Evolutionary conservation across 2,888 invertebrate genomes (phyloP), one percentile per base, ranked within the genome.

Genomic region (Nomada ferruginata): DNA sequence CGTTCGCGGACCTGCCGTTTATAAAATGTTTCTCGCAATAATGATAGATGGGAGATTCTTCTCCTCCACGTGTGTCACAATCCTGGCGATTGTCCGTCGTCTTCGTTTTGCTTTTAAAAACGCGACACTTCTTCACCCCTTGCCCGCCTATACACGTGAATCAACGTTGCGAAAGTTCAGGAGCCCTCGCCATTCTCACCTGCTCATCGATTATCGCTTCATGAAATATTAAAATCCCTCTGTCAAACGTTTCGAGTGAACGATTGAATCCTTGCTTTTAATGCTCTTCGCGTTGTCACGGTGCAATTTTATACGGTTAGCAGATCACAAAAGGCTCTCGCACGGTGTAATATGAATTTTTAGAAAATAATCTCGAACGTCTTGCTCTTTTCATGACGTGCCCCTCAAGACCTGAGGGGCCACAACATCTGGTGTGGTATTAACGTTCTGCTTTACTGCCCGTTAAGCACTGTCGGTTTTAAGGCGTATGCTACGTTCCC

Each of bases 11-110:
- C 72, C 65, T 71, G 68, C 44, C 70, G 59, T 65, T 70, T 83
- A 85, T 78, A 85, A 85, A 85, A 84, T 60, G 53, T 36, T 76
- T 79, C 77, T 85, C 77, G 69, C 75, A 71, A 60, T 80, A 83
- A 85, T 85, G 83, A 85, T 75, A 66, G 75, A 83, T 83, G 52
- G 44, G 60, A 53, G 60, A 66, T 76, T 65, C 71, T 57, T 57
- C 70, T 76, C 72, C 71, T 75, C 55, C 78, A 57, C 57, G 60
- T 69, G 79, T 82, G 76, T 70, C 76, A 79, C 59, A 59, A 69
- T 47, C 59, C 20, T 47, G 36, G 36, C 60, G 65, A 71, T 65
- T 50, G 26, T 50, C 20, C 55, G 50, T 44, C 52, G 20, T 15
- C 20, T 47, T 44, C 15, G 50, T 60, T 42, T 10, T 55, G 18